A percentile compares a stretch with the other conserved stretches of the same genome.
Evolutionary conservation across 2,113 vertebrate species (phyloP).

Genomic region (Atherinomorus stipes): DNA sequence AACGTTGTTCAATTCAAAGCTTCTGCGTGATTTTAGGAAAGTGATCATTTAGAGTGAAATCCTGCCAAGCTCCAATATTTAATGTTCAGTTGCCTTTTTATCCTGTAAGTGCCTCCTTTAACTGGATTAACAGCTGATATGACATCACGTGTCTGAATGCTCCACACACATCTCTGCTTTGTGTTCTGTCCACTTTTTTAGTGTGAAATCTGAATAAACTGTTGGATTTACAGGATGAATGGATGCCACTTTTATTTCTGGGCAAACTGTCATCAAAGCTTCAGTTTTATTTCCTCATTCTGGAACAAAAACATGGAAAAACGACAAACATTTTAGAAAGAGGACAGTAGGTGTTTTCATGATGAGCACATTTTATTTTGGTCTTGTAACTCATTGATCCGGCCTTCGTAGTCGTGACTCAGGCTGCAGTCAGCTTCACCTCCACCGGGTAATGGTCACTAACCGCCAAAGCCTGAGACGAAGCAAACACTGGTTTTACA

Average conservation of each 20-base stretch:
- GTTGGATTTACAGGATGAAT: no score
- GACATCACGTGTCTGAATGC: background rate
- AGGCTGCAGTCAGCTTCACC: conserved; percentile 77
- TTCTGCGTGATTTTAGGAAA: background rate
- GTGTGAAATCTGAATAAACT: background rate
- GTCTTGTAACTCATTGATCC: background rate
- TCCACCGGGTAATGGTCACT: conserved; percentile 95
- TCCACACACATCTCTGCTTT: no score
- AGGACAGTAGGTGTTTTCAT: background rate
- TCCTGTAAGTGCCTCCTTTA: conserved; percentile 12
- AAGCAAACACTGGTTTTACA: background rate
- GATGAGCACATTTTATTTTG: no score
- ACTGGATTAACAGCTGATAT: background rate
- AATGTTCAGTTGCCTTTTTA: background rate
- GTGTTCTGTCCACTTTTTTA: no score
- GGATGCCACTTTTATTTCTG: no score
- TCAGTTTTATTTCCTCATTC: no score
- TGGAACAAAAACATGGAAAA: no score
- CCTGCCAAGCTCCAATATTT: background rate
- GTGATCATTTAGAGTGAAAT: background rate
- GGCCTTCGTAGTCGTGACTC: background rate
- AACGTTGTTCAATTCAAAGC: background rate
- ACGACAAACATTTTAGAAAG: no score
- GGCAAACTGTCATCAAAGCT: no score
- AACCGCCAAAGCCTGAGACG: conserved; percentile 86